Evolutionary conservation across 2,113 vertebrate genomes (phyloP).

Genomic region (Chaetorhynchus papuensis): DNA sequence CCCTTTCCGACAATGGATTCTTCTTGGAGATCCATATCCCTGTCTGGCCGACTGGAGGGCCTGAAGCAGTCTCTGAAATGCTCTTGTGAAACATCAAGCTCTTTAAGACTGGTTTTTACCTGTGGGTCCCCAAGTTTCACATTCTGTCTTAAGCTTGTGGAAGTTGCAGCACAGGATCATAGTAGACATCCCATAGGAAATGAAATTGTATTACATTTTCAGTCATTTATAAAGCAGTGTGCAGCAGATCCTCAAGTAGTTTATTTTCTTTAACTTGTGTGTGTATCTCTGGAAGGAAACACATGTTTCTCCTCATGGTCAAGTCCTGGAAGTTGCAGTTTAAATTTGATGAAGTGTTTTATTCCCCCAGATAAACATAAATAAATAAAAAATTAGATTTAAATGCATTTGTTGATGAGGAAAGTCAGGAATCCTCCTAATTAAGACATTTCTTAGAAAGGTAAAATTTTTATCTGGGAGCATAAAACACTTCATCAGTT

Average conservation of each 20-base stretch:
- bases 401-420: slow-evolving; percentile 49
- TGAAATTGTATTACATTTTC: not conserved
- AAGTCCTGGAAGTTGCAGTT: slow-evolving; percentile 43
- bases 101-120: not conserved
- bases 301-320: slow-evolving; percentile 46
- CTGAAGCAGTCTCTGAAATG: not conserved
- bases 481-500: slow-evolving; percentile 70
- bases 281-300: slow-evolving; percentile 41
- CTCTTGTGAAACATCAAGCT: not conserved
- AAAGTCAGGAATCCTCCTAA: slow-evolving; percentile 52
- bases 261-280: not conserved
- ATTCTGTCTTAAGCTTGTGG: not conserved
- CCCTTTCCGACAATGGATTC: not conserved
- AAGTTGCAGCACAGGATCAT: not conserved
- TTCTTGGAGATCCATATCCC: not conserved
- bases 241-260: not conserved
- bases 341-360: slow-evolving; percentile 66
- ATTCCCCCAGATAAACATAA: slow-evolving; percentile 49
- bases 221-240: not conserved
- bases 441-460: slow-evolving; percentile 56
- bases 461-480: slow-evolving; percentile 54
- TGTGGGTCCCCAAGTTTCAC: not conserved
- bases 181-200: not conserved
- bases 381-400: slow-evolving; percentile 52
- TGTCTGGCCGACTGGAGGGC: not conserved